Evolutionary conservation across 23 tunicate species (phyloP).

Genomic region (Oikopleura dioica): DNA sequence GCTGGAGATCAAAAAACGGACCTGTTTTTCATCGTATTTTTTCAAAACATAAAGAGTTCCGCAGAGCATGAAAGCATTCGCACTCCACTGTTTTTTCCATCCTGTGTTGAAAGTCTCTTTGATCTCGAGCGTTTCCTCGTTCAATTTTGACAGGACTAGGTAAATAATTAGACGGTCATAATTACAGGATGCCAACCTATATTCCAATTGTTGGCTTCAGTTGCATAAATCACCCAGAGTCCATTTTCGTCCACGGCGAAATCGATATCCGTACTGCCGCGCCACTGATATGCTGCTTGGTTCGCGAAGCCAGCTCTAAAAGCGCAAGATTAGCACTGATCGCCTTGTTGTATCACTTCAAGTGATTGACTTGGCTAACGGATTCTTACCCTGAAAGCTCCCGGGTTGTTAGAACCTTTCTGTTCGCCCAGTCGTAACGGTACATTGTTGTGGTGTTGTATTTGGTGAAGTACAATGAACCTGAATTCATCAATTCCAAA

Average conservation of each 20-base stretch:
- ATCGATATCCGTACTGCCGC: slow-evolving; percentile 73
- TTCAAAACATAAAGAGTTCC: slow-evolving; percentile 62
- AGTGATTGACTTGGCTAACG: too few species aligned
- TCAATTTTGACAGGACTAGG: slow-evolving; percentile 40
- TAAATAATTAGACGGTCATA: too few species aligned
- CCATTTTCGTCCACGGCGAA: slow-evolving; percentile 81
- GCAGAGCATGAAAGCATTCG: slow-evolving; percentile 75
- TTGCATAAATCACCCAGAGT: slow-evolving; percentile 93
- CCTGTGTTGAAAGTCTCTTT: slow-evolving; percentile 35
- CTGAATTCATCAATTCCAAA: too few species aligned
- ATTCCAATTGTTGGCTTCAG: slow-evolving; percentile 57
- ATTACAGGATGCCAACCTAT: too few species aligned
- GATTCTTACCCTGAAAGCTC: slow-evolving; percentile 22
- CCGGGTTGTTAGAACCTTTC: slow-evolving; percentile 18
- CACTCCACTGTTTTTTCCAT: slow-evolving; percentile 49
- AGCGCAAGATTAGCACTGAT: too few species aligned
- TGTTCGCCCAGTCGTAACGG: slow-evolving; percentile 20
- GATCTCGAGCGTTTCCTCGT: slow-evolving; percentile 25
- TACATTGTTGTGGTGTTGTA: slow-evolving; percentile 22
- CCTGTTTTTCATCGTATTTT: slow-evolving; percentile 43
- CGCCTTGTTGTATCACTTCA: too few species aligned
- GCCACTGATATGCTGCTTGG: slow-evolving; percentile 29
- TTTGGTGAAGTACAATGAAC: slow-evolving; percentile 35
- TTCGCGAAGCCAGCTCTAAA: not conserved
- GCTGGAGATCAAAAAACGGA: not conserved